These are phyloP conservation scores for Tachypleus tridentatus DNA, from an alignment of 1,140 invertebrate species.

Conservation along the genomic window DNA sequence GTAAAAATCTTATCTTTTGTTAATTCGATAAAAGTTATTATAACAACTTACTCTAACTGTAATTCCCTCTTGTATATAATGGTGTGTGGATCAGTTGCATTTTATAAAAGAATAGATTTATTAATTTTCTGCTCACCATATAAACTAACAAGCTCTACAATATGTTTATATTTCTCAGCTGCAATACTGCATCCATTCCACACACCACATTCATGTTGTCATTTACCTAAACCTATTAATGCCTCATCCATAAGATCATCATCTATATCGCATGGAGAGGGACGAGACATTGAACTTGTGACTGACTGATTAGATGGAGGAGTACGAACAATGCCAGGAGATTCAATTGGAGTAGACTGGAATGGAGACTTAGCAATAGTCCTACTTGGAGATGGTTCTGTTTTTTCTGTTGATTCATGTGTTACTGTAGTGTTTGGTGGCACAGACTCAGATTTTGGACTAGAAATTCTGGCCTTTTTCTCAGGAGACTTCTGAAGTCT, in stretches of 20 bases:
- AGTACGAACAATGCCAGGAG: slow-evolving; percentile 15
- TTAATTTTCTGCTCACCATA: no score
- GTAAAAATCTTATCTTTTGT: no score
- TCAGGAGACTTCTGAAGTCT: slow-evolving; percentile 14
- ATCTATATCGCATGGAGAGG: slow-evolving; percentile 66
- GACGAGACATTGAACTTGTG: slow-evolving; percentile 21
- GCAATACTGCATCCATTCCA: no score
- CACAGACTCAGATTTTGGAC: slow-evolving; percentile 2
- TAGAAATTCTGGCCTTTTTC: slow-evolving; percentile 16
- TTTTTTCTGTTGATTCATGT: slow-evolving; percentile 15
- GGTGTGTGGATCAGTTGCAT: no score
- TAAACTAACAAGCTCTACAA: no score
- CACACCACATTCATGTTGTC: slow-evolving; percentile 3
- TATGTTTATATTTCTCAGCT: no score
- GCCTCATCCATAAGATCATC: slow-evolving; percentile 83
- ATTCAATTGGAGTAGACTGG: slow-evolving; percentile 15
- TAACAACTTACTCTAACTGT: no score
- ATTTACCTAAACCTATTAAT: slow-evolving; percentile 56
- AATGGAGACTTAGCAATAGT: slow-evolving; percentile 14
- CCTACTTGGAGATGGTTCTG: slow-evolving; percentile 12
- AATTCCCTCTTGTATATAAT: no score
- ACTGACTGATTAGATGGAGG: slow-evolving; percentile 22
- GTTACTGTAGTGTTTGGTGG: slow-evolving; percentile 11
- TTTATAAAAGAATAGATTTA: no score
- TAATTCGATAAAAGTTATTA: no score